Conservation (phyloP, 2,113 vertebrate species). For the Cottus gobio region DNA sequence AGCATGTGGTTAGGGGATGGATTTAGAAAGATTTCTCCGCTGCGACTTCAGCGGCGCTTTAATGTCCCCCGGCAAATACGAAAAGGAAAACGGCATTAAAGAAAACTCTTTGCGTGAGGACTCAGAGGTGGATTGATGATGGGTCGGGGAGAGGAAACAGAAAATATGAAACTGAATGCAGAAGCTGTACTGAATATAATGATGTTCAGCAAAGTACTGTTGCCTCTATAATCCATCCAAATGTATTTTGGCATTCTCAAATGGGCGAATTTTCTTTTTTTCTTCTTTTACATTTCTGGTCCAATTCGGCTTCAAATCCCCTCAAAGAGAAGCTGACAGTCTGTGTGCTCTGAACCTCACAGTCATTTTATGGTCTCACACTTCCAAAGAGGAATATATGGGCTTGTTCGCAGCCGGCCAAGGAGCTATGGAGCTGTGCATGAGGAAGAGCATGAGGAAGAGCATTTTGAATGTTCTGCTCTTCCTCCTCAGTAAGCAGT, state of each 20-base stretch:
- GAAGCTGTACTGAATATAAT: not conserved
- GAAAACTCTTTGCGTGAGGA: not conserved
- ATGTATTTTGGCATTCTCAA: constrained; percentile 6
- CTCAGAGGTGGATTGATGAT: not conserved
- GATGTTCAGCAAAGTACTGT: not conserved
- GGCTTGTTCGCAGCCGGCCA: constrained; percentile 18
- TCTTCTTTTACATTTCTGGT: not conserved
- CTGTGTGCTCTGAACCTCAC: constrained; percentile 14
- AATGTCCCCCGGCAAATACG: not conserved
- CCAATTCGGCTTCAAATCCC: constrained; percentile 29
- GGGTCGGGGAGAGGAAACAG: not conserved
- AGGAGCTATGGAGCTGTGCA: constrained; percentile 3
- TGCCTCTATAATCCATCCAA: constrained; percentile 15
- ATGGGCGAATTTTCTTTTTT: not conserved
- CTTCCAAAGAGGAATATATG: not conserved
- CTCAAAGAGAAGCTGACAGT: constrained; percentile 13
- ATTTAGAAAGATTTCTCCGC: constrained; percentile 27
- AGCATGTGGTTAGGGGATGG: constrained; percentile 56
- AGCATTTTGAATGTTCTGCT: too few species aligned
- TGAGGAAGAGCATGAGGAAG: too few species aligned
- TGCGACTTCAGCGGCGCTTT: not conserved
- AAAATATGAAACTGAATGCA: constrained; percentile 2
- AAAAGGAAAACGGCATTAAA: not conserved
- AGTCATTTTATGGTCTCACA: constrained; percentile 9
- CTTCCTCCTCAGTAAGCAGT: not conserved